phyloP scores from a whole-genome alignment of 2,113 vertebrate species.

The Pygoscelis adeliae region DNA sequence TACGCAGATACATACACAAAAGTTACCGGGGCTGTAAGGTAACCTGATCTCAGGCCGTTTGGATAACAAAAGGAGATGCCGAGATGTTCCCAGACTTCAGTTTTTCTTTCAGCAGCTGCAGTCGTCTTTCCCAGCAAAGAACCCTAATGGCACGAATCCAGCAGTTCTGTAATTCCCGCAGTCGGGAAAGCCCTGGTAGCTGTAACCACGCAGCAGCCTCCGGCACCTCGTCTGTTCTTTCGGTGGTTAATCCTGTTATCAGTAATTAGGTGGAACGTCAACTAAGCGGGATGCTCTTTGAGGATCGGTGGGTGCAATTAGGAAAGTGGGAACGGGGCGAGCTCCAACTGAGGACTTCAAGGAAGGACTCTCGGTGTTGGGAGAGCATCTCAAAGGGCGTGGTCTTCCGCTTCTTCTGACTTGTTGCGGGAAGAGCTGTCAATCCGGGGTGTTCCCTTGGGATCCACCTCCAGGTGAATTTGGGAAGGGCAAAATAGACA shows the following conservation, averaged over 20 bases:
- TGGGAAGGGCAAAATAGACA: background rate
- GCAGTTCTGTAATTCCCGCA: fast-evolving
- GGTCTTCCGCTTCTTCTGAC: fast-evolving
- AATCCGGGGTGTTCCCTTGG: background rate
- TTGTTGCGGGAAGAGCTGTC: background rate
- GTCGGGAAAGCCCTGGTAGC: background rate
- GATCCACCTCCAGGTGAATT: background rate
- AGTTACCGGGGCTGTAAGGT: fast-evolving
- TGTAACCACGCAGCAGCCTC: fast-evolving
- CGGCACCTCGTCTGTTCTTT: fast-evolving
- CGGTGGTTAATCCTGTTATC: background rate
- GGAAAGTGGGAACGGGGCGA: background rate
- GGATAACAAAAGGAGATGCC: background rate
- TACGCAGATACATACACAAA: fast-evolving
- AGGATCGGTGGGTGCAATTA: fast-evolving
- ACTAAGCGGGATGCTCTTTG: background rate
- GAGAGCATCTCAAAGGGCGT: background rate
- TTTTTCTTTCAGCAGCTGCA: background rate
- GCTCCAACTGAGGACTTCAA: no score
- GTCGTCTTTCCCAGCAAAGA: background rate
- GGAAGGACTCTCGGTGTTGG: background rate
- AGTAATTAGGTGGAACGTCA: background rate
- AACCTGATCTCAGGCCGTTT: background rate
- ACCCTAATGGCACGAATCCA: background rate
- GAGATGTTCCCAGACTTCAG: background rate